Base-by-base conservation (phyloP, 2,888 invertebrate genomes). In the Limnephilus rhombicus region DNA sequence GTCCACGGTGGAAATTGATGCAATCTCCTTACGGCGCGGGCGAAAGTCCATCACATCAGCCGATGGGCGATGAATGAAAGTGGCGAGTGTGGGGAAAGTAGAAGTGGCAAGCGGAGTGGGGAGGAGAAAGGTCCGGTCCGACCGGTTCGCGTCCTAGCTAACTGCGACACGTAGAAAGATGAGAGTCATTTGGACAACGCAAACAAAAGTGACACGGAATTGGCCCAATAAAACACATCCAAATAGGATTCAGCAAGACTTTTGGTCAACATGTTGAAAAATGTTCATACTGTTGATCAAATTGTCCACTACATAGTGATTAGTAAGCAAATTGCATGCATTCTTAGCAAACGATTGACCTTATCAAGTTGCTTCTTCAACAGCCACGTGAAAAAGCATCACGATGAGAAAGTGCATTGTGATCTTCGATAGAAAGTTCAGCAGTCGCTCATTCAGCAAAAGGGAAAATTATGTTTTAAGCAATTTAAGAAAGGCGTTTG, bases 61-160 rank as follows among this genome's bases (percentile, higher is more conserved):
- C 49, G 49, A 49, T 31, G 34, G 68, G 24, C 81, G 89, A 89
- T 81, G 89, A 89, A 89, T 81, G 89, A 89, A 89, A 89, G 89
- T 89, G 45, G 80, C 4, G 80, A 81, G 53, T 80, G 81, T 81
- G 45, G 89, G 89, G 89, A 89, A 89, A 89, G 89, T 89, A 37
- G 89, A 37, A 68, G 68, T 68, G 68, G 37, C 81, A 45, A 29
- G 41, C 68, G 80, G 80, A 89, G 80, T 31, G 80, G 81, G 89
- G 89, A 24, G 81, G 89, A 89, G 89, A 89, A 89, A 89, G 89
- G 89, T 81, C 89, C 41, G 24, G 88, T 80, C 89, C 45, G 89
- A 89, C 89, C 89, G 89, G 89, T 81, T 81, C 45, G 89, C 81
- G 89, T 89, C 89, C 89, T 89, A 80, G 89, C 89, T 89, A 80